phyloP scores from a whole-genome alignment of 2,888 invertebrate genomes.

The Thyatira batis region DNA sequence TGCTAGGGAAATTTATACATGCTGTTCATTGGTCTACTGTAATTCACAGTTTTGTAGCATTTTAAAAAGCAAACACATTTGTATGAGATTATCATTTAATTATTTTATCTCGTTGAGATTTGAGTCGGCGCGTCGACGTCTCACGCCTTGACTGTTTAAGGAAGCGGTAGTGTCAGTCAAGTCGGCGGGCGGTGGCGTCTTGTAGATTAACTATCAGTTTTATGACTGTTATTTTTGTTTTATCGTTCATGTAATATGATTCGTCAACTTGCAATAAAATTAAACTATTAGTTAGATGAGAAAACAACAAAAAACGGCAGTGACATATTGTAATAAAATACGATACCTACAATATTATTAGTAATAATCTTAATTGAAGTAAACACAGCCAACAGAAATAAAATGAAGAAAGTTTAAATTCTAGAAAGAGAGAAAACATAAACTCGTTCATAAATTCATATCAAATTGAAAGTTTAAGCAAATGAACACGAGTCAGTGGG shows the following conservation, averaged over 20 bases:
- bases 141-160: background rate
- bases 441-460: conserved; percentile 63
- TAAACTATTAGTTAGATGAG: too few relatives aligned
- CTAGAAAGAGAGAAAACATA: conserved; percentile 64
- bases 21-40: conserved; percentile 69
- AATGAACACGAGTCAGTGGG: conserved; percentile 62
- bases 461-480: conserved; percentile 76
- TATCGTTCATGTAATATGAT: too few relatives aligned
- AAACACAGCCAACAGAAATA: conserved; percentile 22
- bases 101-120: conserved; percentile 50
- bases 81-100: conserved; percentile 62
- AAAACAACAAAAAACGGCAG: too few relatives aligned
- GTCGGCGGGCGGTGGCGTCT: background rate
- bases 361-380: conserved; percentile 6
- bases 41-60: conserved; percentile 76
- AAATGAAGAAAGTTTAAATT: conserved; percentile 34
- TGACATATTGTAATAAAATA: background rate
- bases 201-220: background rate
- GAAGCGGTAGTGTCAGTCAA: conserved; percentile 1
- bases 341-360: too few relatives aligned
- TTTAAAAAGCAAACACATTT: conserved; percentile 67
- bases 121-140: conserved; percentile 18
- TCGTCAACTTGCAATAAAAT: too few relatives aligned
- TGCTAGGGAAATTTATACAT: conserved; percentile 78
- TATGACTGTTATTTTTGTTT: background rate